Percentiles rank a stretch among this genome's conserved stretches.
Conservation (phyloP, 2,797 vertebrate genomes). For the Apodemus agrarius region DNA sequence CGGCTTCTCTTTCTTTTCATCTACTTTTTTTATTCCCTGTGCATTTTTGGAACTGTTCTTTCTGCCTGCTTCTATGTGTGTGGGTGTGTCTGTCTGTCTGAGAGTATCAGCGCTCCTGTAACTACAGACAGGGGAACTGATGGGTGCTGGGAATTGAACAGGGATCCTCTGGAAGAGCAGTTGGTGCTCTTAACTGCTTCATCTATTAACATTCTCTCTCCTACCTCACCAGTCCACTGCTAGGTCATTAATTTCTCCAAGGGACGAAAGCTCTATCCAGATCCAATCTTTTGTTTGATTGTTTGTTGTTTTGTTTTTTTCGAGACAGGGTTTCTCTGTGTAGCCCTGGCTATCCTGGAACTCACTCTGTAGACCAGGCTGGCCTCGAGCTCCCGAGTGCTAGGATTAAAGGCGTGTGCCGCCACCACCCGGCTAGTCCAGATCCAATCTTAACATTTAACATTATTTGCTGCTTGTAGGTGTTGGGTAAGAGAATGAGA, state of each 20-base stretch:
- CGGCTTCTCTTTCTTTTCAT: background rate
- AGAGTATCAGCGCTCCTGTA: background rate
- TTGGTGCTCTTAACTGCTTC: background rate
- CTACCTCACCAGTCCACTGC: background rate
- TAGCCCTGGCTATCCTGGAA: too few relatives aligned
- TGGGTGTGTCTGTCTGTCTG: background rate
- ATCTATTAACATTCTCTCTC: background rate
- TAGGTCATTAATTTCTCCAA: background rate
- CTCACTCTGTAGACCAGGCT: too few relatives aligned
- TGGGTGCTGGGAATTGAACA: background rate
- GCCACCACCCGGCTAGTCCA: too few relatives aligned
- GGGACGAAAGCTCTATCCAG: background rate
- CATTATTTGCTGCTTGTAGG: background rate
- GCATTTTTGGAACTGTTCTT: background rate
- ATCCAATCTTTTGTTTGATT: too few relatives aligned
- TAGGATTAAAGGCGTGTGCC: too few relatives aligned
- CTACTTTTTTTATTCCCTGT: background rate
- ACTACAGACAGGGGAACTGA: background rate
- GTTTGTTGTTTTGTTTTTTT: too few relatives aligned
- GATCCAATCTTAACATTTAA: background rate
- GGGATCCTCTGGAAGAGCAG: background rate
- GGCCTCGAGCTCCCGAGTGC: too few relatives aligned
- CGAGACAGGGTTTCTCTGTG: too few relatives aligned
- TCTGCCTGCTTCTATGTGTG: background rate
- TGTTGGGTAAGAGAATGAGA: too few relatives aligned